phyloP scores from a whole-genome alignment of 2,797 vertebrate genomes.

The Pitangus sulphuratus region DNA sequence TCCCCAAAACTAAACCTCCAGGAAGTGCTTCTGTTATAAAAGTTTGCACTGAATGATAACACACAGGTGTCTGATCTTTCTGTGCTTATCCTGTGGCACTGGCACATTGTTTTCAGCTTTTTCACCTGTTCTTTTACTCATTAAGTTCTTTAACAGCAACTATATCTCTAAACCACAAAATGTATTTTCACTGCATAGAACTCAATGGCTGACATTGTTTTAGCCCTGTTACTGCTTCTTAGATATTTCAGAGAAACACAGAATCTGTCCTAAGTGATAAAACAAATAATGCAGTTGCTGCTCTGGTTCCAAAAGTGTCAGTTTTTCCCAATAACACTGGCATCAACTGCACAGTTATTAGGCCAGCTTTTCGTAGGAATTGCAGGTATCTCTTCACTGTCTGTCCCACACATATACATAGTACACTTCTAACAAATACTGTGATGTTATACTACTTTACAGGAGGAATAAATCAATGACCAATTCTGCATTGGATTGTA shows the following conservation, averaged over 20 bases:
- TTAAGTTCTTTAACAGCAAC: neutral
- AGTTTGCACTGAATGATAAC: neutral
- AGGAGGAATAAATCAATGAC: neutral
- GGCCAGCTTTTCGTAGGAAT: neutral
- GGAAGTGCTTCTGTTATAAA: neutral
- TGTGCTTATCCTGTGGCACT: neutral
- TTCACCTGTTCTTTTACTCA: neutral
- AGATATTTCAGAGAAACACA: neutral
- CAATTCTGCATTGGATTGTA: neutral
- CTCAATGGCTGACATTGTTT: neutral
- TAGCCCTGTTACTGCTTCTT: neutral
- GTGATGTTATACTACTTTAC: neutral
- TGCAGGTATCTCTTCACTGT: neutral
- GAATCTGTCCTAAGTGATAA: neutral
- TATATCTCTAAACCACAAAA: neutral
- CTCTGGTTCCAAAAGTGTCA: neutral
- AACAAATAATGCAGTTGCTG: neutral
- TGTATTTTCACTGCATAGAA: neutral
- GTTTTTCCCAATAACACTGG: neutral
- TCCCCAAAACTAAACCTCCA: neutral
- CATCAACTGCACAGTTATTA: neutral
- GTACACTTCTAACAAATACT: accelerated
- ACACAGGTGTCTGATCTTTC: neutral
- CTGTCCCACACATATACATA: neutral
- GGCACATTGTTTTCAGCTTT: neutral